Evolutionary conservation across 2,797 vertebrate species (phyloP).

Genomic region (Leptoclinus maculatus): DNA sequence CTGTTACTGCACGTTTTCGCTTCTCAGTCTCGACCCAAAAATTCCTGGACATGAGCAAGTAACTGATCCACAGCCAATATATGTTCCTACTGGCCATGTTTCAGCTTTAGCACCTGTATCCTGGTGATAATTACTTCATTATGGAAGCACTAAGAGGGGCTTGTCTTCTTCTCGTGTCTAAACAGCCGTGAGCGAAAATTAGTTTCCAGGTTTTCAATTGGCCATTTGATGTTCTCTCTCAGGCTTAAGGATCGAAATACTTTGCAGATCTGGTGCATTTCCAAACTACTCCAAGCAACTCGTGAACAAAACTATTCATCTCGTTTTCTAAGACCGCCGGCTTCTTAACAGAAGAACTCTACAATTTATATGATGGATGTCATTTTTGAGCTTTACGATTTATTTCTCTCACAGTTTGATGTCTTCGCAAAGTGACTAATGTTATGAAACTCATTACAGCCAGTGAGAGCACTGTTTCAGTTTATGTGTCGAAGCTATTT

Average conservation of each 20-base stretch:
- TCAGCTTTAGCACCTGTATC: constrained; percentile 61
- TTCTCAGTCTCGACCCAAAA: constrained; percentile 44
- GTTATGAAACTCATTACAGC: not conserved
- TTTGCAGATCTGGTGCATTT: not conserved
- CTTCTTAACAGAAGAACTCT: not conserved
- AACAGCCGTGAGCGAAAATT: constrained; percentile 45
- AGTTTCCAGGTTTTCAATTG: constrained; percentile 38
- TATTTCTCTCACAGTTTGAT: constrained; percentile 1
- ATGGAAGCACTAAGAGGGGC: constrained; percentile 43
- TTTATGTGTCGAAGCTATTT: constrained; percentile 19
- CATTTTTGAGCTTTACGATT: not conserved
- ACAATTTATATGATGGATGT: not conserved
- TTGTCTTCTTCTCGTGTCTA: constrained; percentile 42
- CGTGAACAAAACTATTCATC: not conserved
- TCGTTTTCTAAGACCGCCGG: not conserved
- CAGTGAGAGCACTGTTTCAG: constrained; percentile 1
- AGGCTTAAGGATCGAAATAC: constrained; percentile 14
- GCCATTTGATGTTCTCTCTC: not conserved
- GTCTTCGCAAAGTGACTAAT: constrained; percentile 7
- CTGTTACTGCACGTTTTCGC: constrained; percentile 43
- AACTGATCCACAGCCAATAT: constrained; percentile 64
- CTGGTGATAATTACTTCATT: constrained; percentile 53
- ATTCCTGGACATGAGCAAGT: constrained; percentile 52
- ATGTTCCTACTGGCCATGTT: constrained; percentile 52
- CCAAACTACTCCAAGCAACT: not conserved